Evolutionary conservation across 2,888 invertebrate species (phyloP), one percentile per base, ranked within the genome.

Genomic region (Yponomeuta cagnagella): DNA sequence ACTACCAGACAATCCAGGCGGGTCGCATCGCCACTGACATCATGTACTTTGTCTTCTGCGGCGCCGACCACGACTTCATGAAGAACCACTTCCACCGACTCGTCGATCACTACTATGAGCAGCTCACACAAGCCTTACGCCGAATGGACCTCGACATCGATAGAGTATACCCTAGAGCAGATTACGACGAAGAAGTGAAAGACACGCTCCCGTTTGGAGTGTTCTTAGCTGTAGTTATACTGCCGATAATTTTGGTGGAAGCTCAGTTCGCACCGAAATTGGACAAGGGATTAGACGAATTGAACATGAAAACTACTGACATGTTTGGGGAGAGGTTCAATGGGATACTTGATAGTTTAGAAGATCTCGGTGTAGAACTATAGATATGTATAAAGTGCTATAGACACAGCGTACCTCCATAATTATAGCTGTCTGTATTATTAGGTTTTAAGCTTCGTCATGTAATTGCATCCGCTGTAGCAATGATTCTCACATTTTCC

Each of bases 51-150:
- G 80, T 88, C 70, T 82, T 84, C 76, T 75, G 82, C 2, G 83
- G 87, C 43, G 80, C 88, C 0, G 88, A 87, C 74, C 80, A 80
- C 63, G 73, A 79, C 73, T 88, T 89, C 79, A 77, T 89, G 1
- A 76, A 74, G 8, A 70, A 77, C 10, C 73, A 83, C 76, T 81
- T 75, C 73, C 68, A 76, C 10, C 72, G 71, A 58, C 75, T 84
- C 23, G 65, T 83, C 1, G 77, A 77, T 43, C 75, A 78, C 30
- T 86, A 86, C 75, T 79, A 80, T 71, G 10, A 72, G 2, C 76
- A 80, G 71, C 78, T 88, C 65, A 69, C 74, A 68, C 73, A 73
- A 0, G 80, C 83, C 8, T 73, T 87, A 72, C 72, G 68, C 15
- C 76, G 78, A 48, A 73, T 87, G 3, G 72, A 74, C 1, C 72